phyloP scores from a whole-genome alignment of 2,888 invertebrate species.

The Miltochrista miniata region DNA sequence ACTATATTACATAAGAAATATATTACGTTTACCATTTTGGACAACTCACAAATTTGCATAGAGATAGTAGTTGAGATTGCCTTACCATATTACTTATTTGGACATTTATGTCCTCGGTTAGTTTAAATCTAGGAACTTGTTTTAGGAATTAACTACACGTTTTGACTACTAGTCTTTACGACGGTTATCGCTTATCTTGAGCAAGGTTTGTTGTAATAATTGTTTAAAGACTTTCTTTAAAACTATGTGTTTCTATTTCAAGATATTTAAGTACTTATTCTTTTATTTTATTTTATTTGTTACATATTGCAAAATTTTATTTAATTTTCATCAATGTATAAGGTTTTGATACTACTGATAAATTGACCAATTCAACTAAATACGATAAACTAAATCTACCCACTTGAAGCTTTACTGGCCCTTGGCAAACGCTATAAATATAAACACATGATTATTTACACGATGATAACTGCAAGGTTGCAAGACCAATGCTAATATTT shows the following conservation, averaged over 20 bases:
- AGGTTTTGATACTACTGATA: no score
- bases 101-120: conserved; percentile 23
- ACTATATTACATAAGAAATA: conserved; percentile 26
- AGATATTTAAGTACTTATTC: background rate
- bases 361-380: no score
- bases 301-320: no score
- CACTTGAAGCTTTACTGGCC: conserved; percentile 19
- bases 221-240: background rate
- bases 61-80: conserved; percentile 34
- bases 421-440: conserved; percentile 25
- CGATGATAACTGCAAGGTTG: conserved; percentile 40
- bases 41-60: conserved; percentile 21
- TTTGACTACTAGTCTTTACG: conserved; percentile 25
- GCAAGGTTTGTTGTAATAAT: conserved; percentile 4
- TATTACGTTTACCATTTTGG: conserved; percentile 25
- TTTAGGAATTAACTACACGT: conserved; percentile 17
- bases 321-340: no score
- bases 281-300: background rate
- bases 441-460: conserved; percentile 33
- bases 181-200: conserved; percentile 14
- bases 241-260: background rate
- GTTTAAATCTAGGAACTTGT: conserved; percentile 28
- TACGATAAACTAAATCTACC: no score
- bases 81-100: conserved; percentile 21
- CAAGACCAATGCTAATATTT: conserved; percentile 65